Evolutionary conservation across 2,113 vertebrate genomes (phyloP).

Genomic region (Thermophis baileyi): DNA sequence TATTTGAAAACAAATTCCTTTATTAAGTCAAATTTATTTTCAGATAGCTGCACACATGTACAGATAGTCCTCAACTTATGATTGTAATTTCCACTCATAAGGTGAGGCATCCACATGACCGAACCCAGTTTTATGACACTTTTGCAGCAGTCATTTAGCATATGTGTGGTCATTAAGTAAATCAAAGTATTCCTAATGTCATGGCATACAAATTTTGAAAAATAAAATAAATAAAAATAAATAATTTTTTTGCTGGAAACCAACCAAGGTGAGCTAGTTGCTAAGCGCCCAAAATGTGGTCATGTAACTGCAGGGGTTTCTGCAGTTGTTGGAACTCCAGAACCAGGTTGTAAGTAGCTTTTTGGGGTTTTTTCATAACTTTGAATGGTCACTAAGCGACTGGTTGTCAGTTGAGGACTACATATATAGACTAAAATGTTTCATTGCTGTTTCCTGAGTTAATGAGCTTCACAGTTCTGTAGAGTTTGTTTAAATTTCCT

Average conservation of each 20-base stretch:
- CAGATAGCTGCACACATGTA: neutral
- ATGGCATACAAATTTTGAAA: too few relatives aligned
- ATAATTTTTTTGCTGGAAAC: neutral
- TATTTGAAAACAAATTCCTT: neutral
- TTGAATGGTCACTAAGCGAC: neutral
- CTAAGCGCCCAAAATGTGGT: neutral
- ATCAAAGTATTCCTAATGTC: neutral
- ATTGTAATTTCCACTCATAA: neutral
- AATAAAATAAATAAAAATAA: too few relatives aligned
- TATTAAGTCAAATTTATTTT: neutral
- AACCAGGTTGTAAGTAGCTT: neutral
- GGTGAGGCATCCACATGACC: neutral
- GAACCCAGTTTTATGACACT: neutral
- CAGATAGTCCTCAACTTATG: neutral
- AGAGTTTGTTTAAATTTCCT: neutral
- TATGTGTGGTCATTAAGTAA: neutral
- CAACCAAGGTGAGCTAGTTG: neutral
- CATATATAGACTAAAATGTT: neutral
- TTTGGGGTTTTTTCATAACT: neutral
- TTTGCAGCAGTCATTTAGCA: neutral
- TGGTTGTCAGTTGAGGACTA: neutral
- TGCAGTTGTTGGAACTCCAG: neutral
- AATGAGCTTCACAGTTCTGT: neutral
- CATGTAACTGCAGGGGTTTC: neutral
- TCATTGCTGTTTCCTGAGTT: neutral